These are phyloP conservation scores for Drosophila oshimai DNA, from an alignment of 1,140 invertebrate genomes.

Conservation along the genomic window DNA sequence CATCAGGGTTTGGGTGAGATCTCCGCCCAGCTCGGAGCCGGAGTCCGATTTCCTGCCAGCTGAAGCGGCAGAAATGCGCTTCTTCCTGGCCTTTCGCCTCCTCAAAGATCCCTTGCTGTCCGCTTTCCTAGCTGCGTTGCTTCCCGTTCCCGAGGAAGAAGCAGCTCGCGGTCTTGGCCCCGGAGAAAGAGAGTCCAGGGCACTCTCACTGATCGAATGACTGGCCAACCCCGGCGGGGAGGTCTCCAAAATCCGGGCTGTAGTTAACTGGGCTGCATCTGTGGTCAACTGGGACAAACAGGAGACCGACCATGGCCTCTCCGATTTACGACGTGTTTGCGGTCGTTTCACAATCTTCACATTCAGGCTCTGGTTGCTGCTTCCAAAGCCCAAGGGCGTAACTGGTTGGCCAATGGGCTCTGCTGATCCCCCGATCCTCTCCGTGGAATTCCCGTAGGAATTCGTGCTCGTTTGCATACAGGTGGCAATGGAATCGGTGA, in stretches of 20 bases:
- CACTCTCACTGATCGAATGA: conserved; percentile 93
- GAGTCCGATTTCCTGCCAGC: conserved; percentile 84
- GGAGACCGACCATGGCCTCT: conserved; percentile 92
- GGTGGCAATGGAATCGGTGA: conserved; percentile 87
- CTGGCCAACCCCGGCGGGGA: conserved; percentile 83
- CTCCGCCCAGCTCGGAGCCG: conserved; percentile 83
- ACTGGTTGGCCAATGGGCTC: conserved; percentile 65
- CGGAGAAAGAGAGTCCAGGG: conserved; percentile 87
- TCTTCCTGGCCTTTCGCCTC: conserved; percentile 87
- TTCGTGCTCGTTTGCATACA: conserved; percentile 84
- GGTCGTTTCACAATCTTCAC: conserved; percentile 70
- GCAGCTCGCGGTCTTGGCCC: conserved; percentile 77
- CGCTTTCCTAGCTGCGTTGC: conserved; percentile 80
- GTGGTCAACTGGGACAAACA: conserved; percentile 88
- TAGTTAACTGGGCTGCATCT: conserved; percentile 66
- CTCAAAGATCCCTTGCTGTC: conserved; percentile 84
- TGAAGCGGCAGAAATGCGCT: conserved; percentile 77
- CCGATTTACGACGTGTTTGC: conserved; percentile 77
- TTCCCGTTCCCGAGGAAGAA: conserved; percentile 65
- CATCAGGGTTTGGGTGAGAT: conserved; percentile 72
- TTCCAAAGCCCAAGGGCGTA: conserved; percentile 53
- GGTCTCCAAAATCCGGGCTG: conserved; percentile 47
- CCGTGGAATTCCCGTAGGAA: conserved; percentile 85
- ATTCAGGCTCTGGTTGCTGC: conserved; percentile 78
- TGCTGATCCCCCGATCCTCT: conserved; percentile 83